Evolutionary conservation across 30 jellyfish, hydroid and myxozoan species (phyloP).

Genomic region (Rhopilema esculentum): DNA sequence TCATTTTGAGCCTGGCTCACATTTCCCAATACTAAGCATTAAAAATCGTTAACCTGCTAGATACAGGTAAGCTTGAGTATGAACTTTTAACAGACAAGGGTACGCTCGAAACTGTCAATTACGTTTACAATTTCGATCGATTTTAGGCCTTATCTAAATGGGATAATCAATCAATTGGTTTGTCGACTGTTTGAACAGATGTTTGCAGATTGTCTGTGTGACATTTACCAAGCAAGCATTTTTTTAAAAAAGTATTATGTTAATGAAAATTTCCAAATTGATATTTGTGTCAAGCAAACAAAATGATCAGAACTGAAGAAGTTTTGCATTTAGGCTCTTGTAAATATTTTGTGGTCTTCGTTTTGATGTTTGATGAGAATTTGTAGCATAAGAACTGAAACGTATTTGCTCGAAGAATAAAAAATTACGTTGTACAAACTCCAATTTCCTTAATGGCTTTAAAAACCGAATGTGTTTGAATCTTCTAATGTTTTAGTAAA

Average conservation of each 20-base stretch:
- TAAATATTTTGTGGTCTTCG: not conserved
- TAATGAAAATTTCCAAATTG: not conserved
- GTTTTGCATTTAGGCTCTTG: not conserved
- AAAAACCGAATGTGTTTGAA: too few species aligned
- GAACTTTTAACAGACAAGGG: too few species aligned
- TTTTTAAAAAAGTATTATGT: not conserved
- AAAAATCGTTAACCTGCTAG: too few species aligned
- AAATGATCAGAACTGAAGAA: not conserved
- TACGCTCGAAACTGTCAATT: too few species aligned
- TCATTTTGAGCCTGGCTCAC: too few species aligned
- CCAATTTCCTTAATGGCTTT: not conserved
- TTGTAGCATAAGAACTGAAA: too few species aligned
- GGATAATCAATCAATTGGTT: too few species aligned
- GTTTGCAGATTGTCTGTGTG: not conserved
- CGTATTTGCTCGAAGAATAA: not conserved
- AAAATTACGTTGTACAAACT: not conserved
- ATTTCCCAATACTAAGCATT: too few species aligned
- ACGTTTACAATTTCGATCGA: too few species aligned
- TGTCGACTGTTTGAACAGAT: not conserved
- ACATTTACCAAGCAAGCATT: not conserved
- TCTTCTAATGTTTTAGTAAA: too few species aligned
- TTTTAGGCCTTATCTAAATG: too few species aligned
- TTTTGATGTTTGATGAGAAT: not conserved
- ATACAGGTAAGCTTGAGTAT: too few species aligned
- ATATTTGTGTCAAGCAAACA: not conserved